Conservation (phyloP, 2,113 vertebrate species). For the Myodes glareolus region DNA sequence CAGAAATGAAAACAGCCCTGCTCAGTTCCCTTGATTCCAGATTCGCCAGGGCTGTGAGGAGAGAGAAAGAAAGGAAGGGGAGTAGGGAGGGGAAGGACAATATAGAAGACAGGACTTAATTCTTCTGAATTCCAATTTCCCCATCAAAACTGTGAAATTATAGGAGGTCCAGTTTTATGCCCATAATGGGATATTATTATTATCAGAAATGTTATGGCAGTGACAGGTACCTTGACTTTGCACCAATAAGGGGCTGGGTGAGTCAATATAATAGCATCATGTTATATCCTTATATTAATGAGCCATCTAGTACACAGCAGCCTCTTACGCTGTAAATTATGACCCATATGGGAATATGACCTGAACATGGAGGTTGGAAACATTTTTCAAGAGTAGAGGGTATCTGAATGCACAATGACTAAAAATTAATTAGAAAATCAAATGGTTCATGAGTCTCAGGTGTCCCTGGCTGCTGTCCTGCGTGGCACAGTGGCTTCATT, state of each 20-base stretch:
- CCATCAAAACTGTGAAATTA: not conserved
- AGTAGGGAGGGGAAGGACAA: too few species aligned
- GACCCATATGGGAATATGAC: not conserved
- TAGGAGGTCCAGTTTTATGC: not conserved
- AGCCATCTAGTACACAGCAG: not conserved
- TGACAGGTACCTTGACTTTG: not conserved
- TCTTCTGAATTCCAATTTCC: not conserved
- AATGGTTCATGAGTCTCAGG: not conserved
- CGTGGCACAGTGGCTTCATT: not conserved
- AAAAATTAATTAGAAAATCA: not conserved
- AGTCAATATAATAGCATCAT: not conserved
- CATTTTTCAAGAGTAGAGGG: not conserved
- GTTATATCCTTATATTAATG: not conserved
- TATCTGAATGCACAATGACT: not conserved
- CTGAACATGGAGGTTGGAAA: not conserved
- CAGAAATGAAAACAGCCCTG: conserved; percentile 47
- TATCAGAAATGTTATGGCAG: not conserved
- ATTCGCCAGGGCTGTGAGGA: not conserved
- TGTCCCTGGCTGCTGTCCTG: not conserved
- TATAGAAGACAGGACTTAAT: not conserved
- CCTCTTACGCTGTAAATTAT: not conserved
- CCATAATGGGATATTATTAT: not conserved
- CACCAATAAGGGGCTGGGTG: not conserved
- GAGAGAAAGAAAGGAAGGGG: too few species aligned
- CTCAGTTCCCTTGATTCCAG: not conserved